A percentile compares a stretch with the other conserved stretches of the same genome.
Evolutionary conservation across 37 sponge, comb jelly and placozoan genomes (phyloP).

Genomic region (Cliona cf. orientalis): DNA sequence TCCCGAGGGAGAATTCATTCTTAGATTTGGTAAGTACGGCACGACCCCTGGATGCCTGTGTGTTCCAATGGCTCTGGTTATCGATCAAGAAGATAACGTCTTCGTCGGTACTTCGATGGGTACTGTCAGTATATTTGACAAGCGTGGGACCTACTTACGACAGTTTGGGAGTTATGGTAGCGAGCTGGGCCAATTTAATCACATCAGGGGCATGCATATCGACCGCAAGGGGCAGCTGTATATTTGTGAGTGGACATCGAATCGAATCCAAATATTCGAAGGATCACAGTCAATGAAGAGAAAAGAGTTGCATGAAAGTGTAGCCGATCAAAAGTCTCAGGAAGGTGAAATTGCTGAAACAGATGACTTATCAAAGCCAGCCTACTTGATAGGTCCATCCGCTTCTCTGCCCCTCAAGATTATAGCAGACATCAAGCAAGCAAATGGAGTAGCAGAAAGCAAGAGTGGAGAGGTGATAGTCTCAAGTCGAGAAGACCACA

Average conservation of each 20-base stretch:
- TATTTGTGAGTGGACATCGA: slow-evolving; percentile 12
- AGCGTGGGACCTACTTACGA: neutral
- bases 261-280: slow-evolving; percentile 32
- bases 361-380: neutral
- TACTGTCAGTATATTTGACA: neutral
- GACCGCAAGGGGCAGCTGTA: slow-evolving; percentile 5
- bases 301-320: neutral
- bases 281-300: neutral
- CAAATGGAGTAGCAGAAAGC: no score
- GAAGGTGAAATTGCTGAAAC: neutral
- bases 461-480: no score
- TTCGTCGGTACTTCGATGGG: slow-evolving; percentile 1
- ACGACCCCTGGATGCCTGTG: neutral
- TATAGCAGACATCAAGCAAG: no score
- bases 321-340: no score
- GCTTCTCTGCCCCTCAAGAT: no score
- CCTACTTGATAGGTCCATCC: no score
- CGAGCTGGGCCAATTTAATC: slow-evolving; percentile 25
- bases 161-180: slow-evolving; percentile 31
- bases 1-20: slow-evolving; percentile 2
- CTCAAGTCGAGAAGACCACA: neutral
- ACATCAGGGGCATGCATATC: neutral
- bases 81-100: neutral
- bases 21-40: slow-evolving; percentile 6
- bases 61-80: neutral